Conservation (phyloP, 2,888 invertebrate species). For the Nemapogon koenigi region DNA sequence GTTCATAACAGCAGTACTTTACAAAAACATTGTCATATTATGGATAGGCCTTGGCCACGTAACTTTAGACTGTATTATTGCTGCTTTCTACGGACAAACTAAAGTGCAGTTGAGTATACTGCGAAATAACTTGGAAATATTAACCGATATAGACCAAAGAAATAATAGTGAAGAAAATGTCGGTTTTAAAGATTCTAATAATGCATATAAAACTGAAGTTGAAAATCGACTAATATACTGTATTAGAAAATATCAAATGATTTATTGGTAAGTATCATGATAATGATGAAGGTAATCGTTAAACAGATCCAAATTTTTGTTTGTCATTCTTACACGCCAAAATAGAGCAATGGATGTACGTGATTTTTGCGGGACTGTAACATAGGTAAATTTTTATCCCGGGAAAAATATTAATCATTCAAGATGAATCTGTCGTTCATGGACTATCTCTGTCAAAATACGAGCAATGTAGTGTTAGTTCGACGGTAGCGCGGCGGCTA, state of each 20-base stretch:
- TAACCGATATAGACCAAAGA: slow-evolving; percentile 4
- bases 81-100: slow-evolving; percentile 11
- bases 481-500: too few species aligned
- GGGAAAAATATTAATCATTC: too few species aligned
- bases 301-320: too few species aligned
- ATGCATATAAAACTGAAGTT: neutral
- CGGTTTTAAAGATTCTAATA: neutral
- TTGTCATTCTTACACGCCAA: too few species aligned
- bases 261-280: slow-evolving; percentile 7
- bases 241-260: slow-evolving; percentile 11
- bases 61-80: slow-evolving; percentile 10
- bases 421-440: too few species aligned
- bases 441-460: too few species aligned
- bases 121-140: slow-evolving; percentile 6
- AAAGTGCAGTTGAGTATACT: slow-evolving; percentile 8
- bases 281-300: too few species aligned
- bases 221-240: slow-evolving; percentile 6
- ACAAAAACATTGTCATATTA: slow-evolving; percentile 8
- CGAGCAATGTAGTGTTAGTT: too few species aligned
- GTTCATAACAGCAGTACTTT: slow-evolving; percentile 3
- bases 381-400: too few species aligned
- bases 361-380: too few species aligned
- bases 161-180: neutral
- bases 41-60: slow-evolving; percentile 13
- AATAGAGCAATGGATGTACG: too few species aligned